Percentiles rank a stretch among this genome's conserved stretches.
phyloP scores from a whole-genome alignment of 2,113 vertebrate species.

The Callithrix jacchus region DNA sequence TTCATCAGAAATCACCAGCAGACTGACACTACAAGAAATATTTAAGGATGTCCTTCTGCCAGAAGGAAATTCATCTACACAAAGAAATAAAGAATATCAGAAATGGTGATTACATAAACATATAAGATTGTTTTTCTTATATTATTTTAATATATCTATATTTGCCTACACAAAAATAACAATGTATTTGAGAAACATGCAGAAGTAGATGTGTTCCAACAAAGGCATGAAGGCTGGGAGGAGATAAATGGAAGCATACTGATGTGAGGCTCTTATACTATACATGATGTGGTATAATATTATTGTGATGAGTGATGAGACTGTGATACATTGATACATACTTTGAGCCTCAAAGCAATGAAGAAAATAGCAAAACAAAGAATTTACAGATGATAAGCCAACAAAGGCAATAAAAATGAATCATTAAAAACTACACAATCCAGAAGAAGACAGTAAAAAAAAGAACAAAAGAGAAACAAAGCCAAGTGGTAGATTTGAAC shows the following conservation, averaged over 20 bases:
- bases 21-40: not conserved
- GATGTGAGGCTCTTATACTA: not conserved
- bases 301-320: not conserved
- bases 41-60: not conserved
- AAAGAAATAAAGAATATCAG: not conserved
- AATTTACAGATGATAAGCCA: not conserved
- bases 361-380: not conserved
- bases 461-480: not conserved
- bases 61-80: not conserved
- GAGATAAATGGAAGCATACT: not conserved
- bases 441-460: not conserved
- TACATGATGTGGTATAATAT: not conserved
- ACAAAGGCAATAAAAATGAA: not conserved
- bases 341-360: not conserved
- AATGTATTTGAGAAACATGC: not conserved
- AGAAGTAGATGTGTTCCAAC: not conserved
- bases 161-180: not conserved
- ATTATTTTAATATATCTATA: not conserved
- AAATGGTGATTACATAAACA: not conserved
- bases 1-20: slow-evolving; percentile 1
- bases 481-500: not conserved
- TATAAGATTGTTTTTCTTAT: not conserved
- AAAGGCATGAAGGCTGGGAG: not conserved
- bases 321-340: not conserved
- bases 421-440: not conserved